These are phyloP conservation scores for Oreochromis mossambicus DNA, from an alignment of 2,797 vertebrate genomes.

Conservation along the genomic window DNA sequence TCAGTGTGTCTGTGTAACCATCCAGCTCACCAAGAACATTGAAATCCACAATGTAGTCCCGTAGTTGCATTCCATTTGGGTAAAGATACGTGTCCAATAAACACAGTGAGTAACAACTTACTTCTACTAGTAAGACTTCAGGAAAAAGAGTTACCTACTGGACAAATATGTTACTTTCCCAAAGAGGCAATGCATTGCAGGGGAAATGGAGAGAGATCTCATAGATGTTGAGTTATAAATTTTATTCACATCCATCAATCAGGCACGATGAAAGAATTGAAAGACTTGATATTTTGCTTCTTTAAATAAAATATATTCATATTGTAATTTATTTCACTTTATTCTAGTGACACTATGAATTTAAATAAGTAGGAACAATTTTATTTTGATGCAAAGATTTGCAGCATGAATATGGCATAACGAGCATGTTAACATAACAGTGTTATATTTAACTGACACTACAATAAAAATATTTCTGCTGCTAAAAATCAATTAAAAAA, in stretches of 20 bases:
- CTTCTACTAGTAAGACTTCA: not conserved
- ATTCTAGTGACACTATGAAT: not conserved
- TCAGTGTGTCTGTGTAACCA: not conserved
- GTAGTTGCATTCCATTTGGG: not conserved
- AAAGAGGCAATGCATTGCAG: not conserved
- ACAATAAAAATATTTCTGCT: not conserved
- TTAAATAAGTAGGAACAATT: not conserved
- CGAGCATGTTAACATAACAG: accelerated
- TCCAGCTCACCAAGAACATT: not conserved
- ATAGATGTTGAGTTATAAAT: not conserved
- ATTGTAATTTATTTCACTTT: not conserved
- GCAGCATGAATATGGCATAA: not conserved
- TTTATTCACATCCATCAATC: not conserved
- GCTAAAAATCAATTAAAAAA: not conserved
- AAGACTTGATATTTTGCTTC: not conserved
- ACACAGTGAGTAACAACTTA: not conserved
- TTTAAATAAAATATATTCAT: accelerated
- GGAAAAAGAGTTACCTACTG: not conserved
- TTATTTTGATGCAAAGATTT: not conserved
- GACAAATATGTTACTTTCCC: not conserved
- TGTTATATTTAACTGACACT: not conserved
- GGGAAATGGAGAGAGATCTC: not conserved
- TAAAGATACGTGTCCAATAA: not conserved
- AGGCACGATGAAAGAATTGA: not conserved
- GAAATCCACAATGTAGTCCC: not conserved